phyloP scores from a whole-genome alignment of 2,888 invertebrate species.

The Catocala sponsa region DNA sequence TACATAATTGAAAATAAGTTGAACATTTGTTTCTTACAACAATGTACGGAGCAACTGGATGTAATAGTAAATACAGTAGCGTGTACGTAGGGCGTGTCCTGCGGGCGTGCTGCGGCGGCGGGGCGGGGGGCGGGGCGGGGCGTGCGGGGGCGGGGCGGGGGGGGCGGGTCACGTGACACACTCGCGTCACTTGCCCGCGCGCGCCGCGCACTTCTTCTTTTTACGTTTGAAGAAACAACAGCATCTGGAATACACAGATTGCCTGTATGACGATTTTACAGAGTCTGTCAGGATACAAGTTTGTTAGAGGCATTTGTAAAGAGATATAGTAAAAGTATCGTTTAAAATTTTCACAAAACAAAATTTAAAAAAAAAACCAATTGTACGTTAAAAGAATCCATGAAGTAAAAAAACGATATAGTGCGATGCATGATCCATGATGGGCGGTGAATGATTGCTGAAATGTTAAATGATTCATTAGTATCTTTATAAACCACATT shows the following conservation, averaged over 20 bases:
- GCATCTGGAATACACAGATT: conserved; percentile 93
- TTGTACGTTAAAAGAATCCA: neutral
- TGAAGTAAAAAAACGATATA: neutral
- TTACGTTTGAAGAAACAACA: conserved; percentile 99
- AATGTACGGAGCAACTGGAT: conserved; percentile 45
- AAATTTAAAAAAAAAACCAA: neutral
- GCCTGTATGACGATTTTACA: conserved; percentile 86
- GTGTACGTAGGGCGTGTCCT: conserved; percentile 16
- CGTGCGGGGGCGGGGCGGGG: conserved; percentile 35
- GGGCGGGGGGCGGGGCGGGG: conserved; percentile 22
- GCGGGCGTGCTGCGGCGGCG: conserved; percentile 16
- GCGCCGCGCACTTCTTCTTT: conserved; percentile 97
- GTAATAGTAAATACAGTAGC: conserved; percentile 20
- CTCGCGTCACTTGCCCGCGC: conserved; percentile 96
- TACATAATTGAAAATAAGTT: conserved; percentile 5
- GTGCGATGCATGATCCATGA: neutral
- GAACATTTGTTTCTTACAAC: conserved; percentile 6
- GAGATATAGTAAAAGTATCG: neutral
- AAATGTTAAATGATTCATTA: conserved; percentile 1
- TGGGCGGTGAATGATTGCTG: neutral
- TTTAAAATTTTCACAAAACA: neutral
- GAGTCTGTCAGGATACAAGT: conserved; percentile 81
- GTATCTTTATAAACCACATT: neutral
- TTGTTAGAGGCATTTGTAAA: conserved; percentile 10
- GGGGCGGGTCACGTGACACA: conserved; percentile 61